Percentiles rank a stretch among this genome's conserved stretches.
Conservation (phyloP, 2,888 invertebrate species). For the Thymelicus lineola region DNA sequence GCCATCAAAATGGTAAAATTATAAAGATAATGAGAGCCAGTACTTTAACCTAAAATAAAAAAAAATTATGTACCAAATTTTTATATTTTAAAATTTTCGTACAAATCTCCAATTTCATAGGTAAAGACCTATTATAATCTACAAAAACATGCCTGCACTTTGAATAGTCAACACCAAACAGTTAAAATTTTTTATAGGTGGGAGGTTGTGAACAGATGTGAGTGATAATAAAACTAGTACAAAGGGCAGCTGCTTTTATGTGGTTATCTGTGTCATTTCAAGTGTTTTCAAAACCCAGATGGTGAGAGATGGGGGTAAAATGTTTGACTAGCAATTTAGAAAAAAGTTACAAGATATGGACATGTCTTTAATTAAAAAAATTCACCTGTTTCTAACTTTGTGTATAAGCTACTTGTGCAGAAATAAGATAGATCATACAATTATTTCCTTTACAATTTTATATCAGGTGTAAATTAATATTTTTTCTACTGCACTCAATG, state of each 20-base stretch:
- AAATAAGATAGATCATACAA: too few species aligned
- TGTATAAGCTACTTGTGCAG: too few species aligned
- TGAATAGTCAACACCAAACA: neutral
- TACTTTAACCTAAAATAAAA: too few species aligned
- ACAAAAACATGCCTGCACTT: neutral
- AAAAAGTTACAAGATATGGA: neutral
- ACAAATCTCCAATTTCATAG: too few species aligned
- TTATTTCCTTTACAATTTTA: too few species aligned
- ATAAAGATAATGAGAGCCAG: too few species aligned
- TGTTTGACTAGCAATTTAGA: neutral
- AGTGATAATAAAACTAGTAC: constrained; percentile 51
- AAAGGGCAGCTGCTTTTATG: constrained; percentile 47
- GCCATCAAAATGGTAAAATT: too few species aligned
- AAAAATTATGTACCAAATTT: too few species aligned
- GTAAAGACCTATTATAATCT: neutral
- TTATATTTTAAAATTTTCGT: too few species aligned
- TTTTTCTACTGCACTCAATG: too few species aligned
- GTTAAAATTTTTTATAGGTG: constrained; percentile 44
- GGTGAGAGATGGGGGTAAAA: constrained; percentile 11
- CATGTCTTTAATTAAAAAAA: neutral
- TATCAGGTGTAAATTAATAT: too few species aligned
- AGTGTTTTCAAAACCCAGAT: constrained; percentile 23
- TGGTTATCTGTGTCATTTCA: constrained; percentile 35
- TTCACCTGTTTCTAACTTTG: neutral
- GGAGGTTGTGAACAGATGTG: constrained; percentile 50